Evolutionary conservation across 1,140 invertebrate genomes (phyloP).

Genomic region (Magallana gigas): DNA sequence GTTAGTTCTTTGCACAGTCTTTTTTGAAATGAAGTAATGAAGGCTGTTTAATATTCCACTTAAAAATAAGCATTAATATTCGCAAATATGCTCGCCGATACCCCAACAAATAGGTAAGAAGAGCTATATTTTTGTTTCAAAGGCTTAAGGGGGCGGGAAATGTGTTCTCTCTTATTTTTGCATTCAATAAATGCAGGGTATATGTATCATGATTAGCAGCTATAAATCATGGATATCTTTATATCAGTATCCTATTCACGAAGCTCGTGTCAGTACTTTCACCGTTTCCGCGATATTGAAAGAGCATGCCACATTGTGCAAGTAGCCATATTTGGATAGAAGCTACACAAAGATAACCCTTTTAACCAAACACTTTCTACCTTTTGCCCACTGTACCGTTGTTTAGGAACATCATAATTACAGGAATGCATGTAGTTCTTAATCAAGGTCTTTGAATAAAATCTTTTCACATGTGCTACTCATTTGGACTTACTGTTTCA

Average conservation of each 20-base stretch:
- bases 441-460: too few species aligned
- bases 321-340: constrained; percentile 15
- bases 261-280: not conserved
- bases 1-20: not conserved
- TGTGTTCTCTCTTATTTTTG: not conserved
- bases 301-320: not conserved
- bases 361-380: too few species aligned
- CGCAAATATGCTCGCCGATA: constrained; percentile 8
- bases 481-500: too few species aligned
- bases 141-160: constrained; percentile 3
- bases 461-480: too few species aligned
- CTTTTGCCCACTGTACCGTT: too few species aligned
- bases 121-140: not conserved
- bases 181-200: too few species aligned
- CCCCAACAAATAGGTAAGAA: constrained; percentile 16
- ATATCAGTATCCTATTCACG: too few species aligned
- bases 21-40: not conserved
- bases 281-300: not conserved
- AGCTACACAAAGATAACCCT: not conserved
- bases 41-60: not conserved
- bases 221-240: too few species aligned
- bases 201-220: too few species aligned
- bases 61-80: not conserved
- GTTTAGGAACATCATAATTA: too few species aligned
- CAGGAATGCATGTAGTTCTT: too few species aligned